Conservation (phyloP, 2,797 vertebrate genomes). For the Aldrovandia affinis region DNA sequence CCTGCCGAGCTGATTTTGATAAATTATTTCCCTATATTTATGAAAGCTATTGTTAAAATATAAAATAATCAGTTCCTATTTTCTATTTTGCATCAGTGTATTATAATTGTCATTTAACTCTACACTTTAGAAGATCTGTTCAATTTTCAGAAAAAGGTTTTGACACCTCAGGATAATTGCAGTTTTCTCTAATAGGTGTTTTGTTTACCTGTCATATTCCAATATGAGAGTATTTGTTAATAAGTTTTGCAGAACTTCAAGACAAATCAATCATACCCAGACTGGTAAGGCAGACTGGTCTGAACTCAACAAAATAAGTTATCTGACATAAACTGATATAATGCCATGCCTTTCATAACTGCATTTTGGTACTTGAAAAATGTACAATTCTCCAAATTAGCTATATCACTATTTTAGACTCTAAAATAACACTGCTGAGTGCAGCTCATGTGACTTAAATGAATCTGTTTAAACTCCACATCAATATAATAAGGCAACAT, state of each 20-base stretch:
- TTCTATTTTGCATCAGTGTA: constrained; percentile 6
- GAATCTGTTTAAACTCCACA: not conserved
- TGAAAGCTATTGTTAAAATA: not conserved
- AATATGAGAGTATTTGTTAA: constrained; percentile 6
- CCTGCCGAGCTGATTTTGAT: not conserved
- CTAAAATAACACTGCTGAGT: too few species aligned
- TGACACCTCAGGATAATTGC: constrained; percentile 18
- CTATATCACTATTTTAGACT: too few species aligned
- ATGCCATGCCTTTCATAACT: too few species aligned
- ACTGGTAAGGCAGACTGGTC: not conserved
- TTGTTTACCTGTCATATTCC: constrained; percentile 14
- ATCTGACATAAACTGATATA: not conserved
- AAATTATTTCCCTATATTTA: not conserved
- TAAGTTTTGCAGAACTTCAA: not conserved
- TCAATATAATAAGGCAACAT: not conserved
- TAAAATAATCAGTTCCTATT: not conserved
- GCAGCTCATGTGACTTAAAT: not conserved
- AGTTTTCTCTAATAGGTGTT: constrained; percentile 12
- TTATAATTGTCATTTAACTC: not conserved
- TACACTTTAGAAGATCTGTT: not conserved
- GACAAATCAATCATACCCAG: not conserved
- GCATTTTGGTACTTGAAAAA: too few species aligned
- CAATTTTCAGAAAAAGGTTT: constrained; percentile 18
- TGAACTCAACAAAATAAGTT: not conserved
- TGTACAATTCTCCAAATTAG: too few species aligned